Base-by-base conservation (phyloP, 2,797 vertebrate genomes). In the Sciurus vulgaris region DNA sequence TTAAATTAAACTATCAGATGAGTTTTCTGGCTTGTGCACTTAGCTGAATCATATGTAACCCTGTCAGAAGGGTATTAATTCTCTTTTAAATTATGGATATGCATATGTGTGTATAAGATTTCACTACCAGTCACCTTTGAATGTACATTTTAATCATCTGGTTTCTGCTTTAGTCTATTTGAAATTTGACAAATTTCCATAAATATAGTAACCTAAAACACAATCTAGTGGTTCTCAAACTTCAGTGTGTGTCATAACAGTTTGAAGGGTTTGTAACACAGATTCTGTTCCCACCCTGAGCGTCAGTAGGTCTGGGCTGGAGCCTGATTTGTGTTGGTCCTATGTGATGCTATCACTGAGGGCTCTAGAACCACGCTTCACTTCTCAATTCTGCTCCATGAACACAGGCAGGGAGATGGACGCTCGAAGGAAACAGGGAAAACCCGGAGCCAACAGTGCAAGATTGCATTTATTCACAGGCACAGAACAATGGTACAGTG, bases 401-500 rank as follows among this genome's bases (percentile, higher is more conserved):
- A 88, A 95, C 30, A 82, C 85, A 33, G 54, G 7, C 38, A 83
- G 38, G 63, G 74, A 51, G 49, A 78, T 74, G 24, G 44, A 76
- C 92, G n/a, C 26, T 91, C 81, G 33, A 73, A 79, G 61, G 38
- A 89, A 91, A 72, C 3, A 26, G 41, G 22, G 30, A 72, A 91
- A 96, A 95, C 78, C 89, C 24, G 35, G 92, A 81, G 14, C 44
- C 54, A 59, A 82, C 78, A 96, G 26, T 83, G 33, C 30, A 91
- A 93, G 18, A 92, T 73, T 94, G 70, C 96, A 44, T 93, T 97
- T 85, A 76, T 92, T 95, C 65, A n/a, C 22, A 91, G 74, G 83
- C n/a, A 69, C 10, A 72, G 74, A 92, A 97, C 96, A 97, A 96
- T 82, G 59, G 90, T 56, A 15, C 74, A 96, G n/a, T 97, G 82